Percentiles rank a stretch among this genome's conserved stretches.
Evolutionary conservation across 1,140 invertebrate species (phyloP).

Genomic region (Heterodera schachtii): DNA sequence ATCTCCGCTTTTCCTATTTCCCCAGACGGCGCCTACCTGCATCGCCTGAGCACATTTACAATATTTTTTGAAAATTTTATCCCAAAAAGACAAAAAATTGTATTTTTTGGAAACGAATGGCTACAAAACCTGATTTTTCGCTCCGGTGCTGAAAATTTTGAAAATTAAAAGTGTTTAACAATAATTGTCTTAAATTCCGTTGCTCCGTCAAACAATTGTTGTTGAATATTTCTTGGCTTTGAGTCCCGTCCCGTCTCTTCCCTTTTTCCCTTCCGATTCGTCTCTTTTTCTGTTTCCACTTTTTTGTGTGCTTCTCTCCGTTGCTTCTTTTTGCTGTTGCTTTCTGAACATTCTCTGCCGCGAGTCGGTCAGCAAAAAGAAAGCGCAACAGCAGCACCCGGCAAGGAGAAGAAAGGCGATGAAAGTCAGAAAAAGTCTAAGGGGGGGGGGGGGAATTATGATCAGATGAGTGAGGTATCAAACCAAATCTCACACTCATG

Average conservation of each 20-base stretch:
- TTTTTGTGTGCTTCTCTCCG: not conserved
- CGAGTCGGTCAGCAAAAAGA: constrained; percentile 45
- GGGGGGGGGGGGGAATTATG: not conserved
- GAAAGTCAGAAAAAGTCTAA: constrained; percentile 42
- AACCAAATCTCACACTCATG: too few relatives aligned
- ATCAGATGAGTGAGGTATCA: too few relatives aligned
- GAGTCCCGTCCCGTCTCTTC: constrained; percentile 19
- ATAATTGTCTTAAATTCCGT: not conserved
- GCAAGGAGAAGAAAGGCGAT: constrained; percentile 39
- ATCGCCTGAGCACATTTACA: too few relatives aligned
- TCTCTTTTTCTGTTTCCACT: not conserved
- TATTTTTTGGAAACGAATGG: too few relatives aligned
- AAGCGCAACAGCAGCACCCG: constrained; percentile 44
- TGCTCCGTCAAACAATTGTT: constrained; percentile 27
- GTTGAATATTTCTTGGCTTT: constrained; percentile 31
- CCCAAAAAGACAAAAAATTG: too few relatives aligned
- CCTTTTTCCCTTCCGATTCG: not conserved
- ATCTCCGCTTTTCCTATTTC: too few relatives aligned
- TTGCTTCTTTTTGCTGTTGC: constrained; percentile 29
- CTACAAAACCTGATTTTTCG: too few relatives aligned
- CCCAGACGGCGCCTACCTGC: too few relatives aligned
- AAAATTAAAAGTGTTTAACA: too few relatives aligned
- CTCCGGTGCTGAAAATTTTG: too few relatives aligned
- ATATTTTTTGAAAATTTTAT: too few relatives aligned
- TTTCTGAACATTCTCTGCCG: constrained; percentile 27